Percentiles rank a stretch among this genome's conserved stretches.
Conservation (phyloP, 2,797 vertebrate genomes). For the Lindbergichthys nudifrons region DNA sequence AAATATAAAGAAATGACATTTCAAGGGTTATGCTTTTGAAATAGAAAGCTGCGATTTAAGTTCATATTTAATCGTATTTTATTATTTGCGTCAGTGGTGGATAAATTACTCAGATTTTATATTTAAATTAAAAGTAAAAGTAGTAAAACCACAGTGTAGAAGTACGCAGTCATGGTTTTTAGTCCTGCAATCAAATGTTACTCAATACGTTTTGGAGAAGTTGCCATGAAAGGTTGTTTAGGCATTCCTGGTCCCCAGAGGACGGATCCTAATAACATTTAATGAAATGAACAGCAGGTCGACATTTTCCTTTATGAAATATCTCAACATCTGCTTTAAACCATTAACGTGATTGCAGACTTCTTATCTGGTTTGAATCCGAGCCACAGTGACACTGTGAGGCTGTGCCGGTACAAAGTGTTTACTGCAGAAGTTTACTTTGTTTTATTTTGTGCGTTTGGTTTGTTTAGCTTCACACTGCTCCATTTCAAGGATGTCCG, state of each 20-base stretch:
- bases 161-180: too few relatives aligned
- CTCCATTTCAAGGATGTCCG: conserved; percentile 11
- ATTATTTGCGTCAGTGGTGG: too few relatives aligned
- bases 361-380: background rate
- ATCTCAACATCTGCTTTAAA: background rate
- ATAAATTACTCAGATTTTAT: too few relatives aligned
- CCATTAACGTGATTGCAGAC: background rate
- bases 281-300: background rate
- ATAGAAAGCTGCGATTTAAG: background rate
- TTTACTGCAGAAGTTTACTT: conserved; percentile 20
- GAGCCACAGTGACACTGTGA: conserved; percentile 1
- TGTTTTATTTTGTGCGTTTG: conserved; percentile 12
- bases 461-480: conserved; percentile 48
- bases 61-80: background rate
- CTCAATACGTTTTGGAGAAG: background rate
- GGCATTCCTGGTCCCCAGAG: background rate
- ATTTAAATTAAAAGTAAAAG: too few relatives aligned
- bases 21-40: background rate
- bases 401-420: conserved; percentile 3
- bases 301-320: background rate
- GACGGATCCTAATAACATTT: background rate
- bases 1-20: background rate
- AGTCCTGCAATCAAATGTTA: too few relatives aligned
- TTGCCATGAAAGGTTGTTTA: background rate
- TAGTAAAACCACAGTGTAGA: too few relatives aligned